Evolutionary conservation across 30 jellyfish, hydroid and myxozoan species (phyloP), one percentile per base, ranked within the genome.

Genomic region (Clytia hemisphaerica): DNA sequence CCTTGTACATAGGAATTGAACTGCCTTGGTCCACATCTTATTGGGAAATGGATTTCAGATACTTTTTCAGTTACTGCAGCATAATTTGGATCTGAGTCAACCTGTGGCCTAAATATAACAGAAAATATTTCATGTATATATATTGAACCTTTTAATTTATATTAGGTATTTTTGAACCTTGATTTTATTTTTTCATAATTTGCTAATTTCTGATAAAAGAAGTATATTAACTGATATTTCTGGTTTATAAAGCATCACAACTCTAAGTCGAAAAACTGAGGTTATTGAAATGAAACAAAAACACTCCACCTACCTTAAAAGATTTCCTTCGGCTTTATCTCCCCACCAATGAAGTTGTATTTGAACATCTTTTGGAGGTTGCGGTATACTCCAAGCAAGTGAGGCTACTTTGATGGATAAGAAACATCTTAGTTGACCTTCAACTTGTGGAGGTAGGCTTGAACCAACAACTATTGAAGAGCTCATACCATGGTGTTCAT

Each of bases 21-120:
- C 58, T 84, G 93, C 63, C 77, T 84, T 67, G 95, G 95, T 15
- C 95, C 95, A 61, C 94, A 84, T 40, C 95, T 45, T 54, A 84
- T 65, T 10, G 95, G 95, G 53, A 49, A 84, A 57, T 78, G 67
- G 0, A 66, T 80, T 49, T 78, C 95, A 76, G 46, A 32, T 61
- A 27, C 58, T 0, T 31, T 6, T 64, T 72, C 70, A 30, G 79
- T 5, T n/a, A n/a, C n/a, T n/a, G 1, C 16, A 16, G 4, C 15
- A 4, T n/a, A 67, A 7, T n/a, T 7, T 4, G 78, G 58, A 46
- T 40, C 79, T 15, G 4, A 4, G 42, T 19, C 76, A 37, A 67
- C 76, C n/a, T 16, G 18, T 14, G 79, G 79, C 79, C 79, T 67
- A 27, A 65, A 42, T n/a, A n/a, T n/a, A n/a, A n/a, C n/a, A n/a